Base-by-base conservation (phyloP, 2,113 vertebrate genomes). In the Chunga burmeisteri region DNA sequence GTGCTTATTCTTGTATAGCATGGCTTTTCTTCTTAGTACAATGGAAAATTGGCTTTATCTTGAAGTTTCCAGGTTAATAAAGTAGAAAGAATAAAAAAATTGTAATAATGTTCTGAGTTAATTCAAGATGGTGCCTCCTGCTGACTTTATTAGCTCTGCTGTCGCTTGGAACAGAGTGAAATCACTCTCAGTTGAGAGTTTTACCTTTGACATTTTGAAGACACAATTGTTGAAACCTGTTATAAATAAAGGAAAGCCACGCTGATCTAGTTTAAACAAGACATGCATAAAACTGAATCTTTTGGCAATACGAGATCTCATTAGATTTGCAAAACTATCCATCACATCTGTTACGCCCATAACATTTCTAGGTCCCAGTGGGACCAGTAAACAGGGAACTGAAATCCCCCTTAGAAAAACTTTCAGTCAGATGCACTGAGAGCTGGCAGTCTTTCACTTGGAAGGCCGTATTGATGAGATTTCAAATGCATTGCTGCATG, bases 401-500 rank as follows among this genome's bases (percentile, higher is more conserved):
- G 25, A 94, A 92, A 75, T 87, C 7, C 19, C 18, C 6, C 4
- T 23, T 29, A 34, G 32, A 36, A 94, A 84, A 72, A 8, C 8
- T 34, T 67, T 61, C 22, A 36, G 27, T n/a, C 44, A 58, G 23
- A 66, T 42, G 8, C 47, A 46, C 6, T 38, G 25, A 70, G 12
- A 10, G 7, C 23, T 80, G 46, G 15, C 22, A 49, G 29, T 66
- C 3, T 93, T n/a, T 83, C 23, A 59, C 29, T 44, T 81, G 40
- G 16, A 87, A 86, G 61, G 20, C 12, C 52, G 20, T 19, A 44
- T 11, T 81, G 26, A 53, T 36, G 49, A 27, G 18, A 49, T 81
- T 82, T 34, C 61, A 62, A 59, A 49, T 6, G 12, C 3, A 23
- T 19, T 56, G 2, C 5, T 36, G 1, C 0, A 0, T 29, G 7